A percentile compares a stretch with the other conserved stretches of the same genome.
These are phyloP conservation scores for Nemopilema nomurai DNA, from an alignment of 30 jellyfish, hydroid and myxozoan genomes.

Conservation along the genomic window DNA sequence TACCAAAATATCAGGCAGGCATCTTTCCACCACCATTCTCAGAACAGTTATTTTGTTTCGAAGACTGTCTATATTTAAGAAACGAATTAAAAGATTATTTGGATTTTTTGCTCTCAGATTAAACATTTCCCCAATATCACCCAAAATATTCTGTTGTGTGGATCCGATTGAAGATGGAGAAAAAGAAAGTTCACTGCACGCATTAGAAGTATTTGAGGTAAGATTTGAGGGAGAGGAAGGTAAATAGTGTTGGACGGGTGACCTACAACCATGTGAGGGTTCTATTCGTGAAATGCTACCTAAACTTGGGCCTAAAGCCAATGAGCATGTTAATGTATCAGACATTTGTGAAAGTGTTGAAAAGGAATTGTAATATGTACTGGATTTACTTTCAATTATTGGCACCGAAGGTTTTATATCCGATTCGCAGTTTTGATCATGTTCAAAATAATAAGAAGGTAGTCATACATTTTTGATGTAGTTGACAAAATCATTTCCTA, in stretches of 20 bases:
- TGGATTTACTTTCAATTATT: slow-evolving; percentile 6
- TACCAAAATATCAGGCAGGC: slow-evolving; percentile 26
- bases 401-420: neutral
- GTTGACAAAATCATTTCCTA: slow-evolving; percentile 34
- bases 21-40: slow-evolving; percentile 32
- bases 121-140: slow-evolving; percentile 7
- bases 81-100: slow-evolving; percentile 31
- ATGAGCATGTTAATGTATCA: slow-evolving; percentile 7
- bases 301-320: slow-evolving; percentile 17
- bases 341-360: neutral
- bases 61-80: slow-evolving; percentile 36
- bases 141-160: neutral
- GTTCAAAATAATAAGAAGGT: too few species aligned
- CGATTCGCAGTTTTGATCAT: neutral
- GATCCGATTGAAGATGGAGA: slow-evolving; percentile 32
- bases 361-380: neutral
- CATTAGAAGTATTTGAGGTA: slow-evolving; percentile 2
- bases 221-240: slow-evolving; percentile 29
- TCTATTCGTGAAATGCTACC: neutral
- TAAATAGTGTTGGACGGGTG: neutral
- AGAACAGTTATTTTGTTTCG: slow-evolving; percentile 29
- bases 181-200: neutral
- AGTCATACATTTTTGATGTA: slow-evolving; percentile 17
- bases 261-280: neutral
- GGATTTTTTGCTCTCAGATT: slow-evolving; percentile 31